A percentile compares a stretch with the other conserved stretches of the same genome.
These are phyloP conservation scores for Zoroaster sp. DNA, from an alignment of 53 echinoderm and acorn worm genomes.

Conservation along the genomic window DNA sequence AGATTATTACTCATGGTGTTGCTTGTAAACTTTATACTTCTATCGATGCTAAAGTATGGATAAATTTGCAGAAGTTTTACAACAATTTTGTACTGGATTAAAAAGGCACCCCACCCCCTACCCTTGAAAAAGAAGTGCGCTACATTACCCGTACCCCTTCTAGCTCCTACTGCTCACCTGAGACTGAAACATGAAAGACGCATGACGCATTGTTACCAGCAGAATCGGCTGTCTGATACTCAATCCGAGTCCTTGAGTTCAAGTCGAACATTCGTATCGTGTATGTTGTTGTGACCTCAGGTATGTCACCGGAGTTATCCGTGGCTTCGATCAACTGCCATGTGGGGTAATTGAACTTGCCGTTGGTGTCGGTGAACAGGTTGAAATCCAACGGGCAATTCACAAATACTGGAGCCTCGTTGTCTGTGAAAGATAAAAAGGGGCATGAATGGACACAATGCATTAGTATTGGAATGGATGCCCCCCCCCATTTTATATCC, in stretches of 20 bases:
- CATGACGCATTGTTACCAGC: neutral
- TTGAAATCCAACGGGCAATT: neutral
- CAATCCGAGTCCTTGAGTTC: neutral
- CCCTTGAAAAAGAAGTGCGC: no score
- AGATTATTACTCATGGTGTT: no score
- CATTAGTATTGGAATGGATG: neutral
- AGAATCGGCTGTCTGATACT: neutral
- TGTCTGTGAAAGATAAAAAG: neutral
- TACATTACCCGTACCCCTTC: no score
- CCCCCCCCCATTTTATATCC: no score
- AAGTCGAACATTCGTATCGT: neutral
- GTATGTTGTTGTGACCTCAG: neutral
- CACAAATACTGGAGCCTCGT: neutral
- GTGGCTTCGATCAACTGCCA: neutral
- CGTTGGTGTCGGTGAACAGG: neutral
- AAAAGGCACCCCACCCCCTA: no score
- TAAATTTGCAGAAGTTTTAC: no score
- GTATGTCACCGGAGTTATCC: neutral
- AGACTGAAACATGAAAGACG: neutral
- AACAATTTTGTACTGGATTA: no score
- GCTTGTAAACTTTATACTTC: no score
- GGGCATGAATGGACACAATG: neutral
- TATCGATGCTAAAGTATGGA: no score
- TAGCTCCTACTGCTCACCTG: no score
- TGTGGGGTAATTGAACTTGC: neutral